These are phyloP conservation scores for Palythoa grandis DNA, from an alignment of 92 coral and sea anemone genomes.

Conservation along the genomic window DNA sequence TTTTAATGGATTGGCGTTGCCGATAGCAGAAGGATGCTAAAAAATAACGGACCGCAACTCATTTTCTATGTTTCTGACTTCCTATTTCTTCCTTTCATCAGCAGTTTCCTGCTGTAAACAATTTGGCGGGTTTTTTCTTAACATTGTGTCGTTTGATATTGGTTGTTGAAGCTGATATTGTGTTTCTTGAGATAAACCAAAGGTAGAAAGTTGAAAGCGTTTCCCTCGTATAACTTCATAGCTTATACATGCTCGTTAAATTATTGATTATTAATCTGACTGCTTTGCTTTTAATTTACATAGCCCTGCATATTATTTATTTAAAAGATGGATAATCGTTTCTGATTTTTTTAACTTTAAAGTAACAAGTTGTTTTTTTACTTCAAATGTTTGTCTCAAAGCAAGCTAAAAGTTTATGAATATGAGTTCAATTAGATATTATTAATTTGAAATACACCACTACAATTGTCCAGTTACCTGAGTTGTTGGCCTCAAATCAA, in stretches of 20 bases:
- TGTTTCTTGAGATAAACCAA: not conserved
- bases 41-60: not conserved
- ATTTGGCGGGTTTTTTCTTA: not conserved
- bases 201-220: not conserved
- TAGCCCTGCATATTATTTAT: not conserved
- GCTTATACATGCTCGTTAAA: not conserved
- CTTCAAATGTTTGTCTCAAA: not conserved
- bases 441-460: not conserved
- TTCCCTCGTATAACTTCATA: not conserved
- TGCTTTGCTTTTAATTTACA: slow-evolving; percentile 7
- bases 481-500: slow-evolving; percentile 34
- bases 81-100: not conserved
- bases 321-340: not conserved
- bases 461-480: slow-evolving; percentile 10
- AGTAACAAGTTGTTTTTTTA: not conserved
- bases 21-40: not conserved
- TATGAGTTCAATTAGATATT: not conserved
- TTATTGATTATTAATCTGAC: not conserved
- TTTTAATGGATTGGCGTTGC: not conserved
- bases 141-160: not conserved
- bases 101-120: not conserved
- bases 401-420: not conserved
- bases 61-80: not conserved
- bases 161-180: not conserved
- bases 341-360: not conserved